A percentile compares a stretch with the other conserved stretches of the same genome.
Evolutionary conservation across 2,888 invertebrate species (phyloP).

Genomic region (Drosophila affinis): DNA sequence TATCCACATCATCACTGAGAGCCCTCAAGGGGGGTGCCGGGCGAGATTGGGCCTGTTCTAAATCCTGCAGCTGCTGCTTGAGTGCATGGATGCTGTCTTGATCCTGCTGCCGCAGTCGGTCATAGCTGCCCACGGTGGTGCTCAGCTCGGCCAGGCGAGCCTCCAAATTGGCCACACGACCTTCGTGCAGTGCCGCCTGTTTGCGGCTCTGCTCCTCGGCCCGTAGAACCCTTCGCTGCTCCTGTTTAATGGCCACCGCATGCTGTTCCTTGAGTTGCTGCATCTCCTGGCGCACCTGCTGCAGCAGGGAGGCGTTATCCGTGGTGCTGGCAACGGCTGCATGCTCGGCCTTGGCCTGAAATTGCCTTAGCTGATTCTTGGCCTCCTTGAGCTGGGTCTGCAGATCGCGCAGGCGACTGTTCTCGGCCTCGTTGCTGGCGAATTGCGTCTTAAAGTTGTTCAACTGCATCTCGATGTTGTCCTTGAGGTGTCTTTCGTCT

Average conservation of each 20-base stretch:
- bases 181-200: constrained; percentile 89
- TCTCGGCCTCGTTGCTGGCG: constrained; percentile 81
- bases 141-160: constrained; percentile 91
- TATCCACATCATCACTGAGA: constrained; percentile 83
- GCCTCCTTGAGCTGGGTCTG: constrained; percentile 87
- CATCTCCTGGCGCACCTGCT: constrained; percentile 90
- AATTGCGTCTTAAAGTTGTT: constrained; percentile 85
- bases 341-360: constrained; percentile 83
- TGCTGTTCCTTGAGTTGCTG: constrained; percentile 89
- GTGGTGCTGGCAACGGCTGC: constrained; percentile 78
- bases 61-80: constrained; percentile 79
- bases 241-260: constrained; percentile 88
- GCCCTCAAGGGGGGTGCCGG: constrained; percentile 4
- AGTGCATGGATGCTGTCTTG: constrained; percentile 88
- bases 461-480: constrained; percentile 88
- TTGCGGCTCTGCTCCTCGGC: constrained; percentile 89
- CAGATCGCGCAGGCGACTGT: constrained; percentile 84
- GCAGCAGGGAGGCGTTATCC: constrained; percentile 84
- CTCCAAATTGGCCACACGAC: constrained; percentile 90
- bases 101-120: constrained; percentile 89
- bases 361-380: constrained; percentile 87
- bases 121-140: constrained; percentile 90
- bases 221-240: constrained; percentile 89
- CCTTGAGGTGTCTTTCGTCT: constrained; percentile 89
- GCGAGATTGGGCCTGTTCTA: constrained; percentile 58